These are phyloP conservation scores for Hipparchia sbordonii DNA, from an alignment of 2,888 invertebrate genomes.

Conservation along the genomic window DNA sequence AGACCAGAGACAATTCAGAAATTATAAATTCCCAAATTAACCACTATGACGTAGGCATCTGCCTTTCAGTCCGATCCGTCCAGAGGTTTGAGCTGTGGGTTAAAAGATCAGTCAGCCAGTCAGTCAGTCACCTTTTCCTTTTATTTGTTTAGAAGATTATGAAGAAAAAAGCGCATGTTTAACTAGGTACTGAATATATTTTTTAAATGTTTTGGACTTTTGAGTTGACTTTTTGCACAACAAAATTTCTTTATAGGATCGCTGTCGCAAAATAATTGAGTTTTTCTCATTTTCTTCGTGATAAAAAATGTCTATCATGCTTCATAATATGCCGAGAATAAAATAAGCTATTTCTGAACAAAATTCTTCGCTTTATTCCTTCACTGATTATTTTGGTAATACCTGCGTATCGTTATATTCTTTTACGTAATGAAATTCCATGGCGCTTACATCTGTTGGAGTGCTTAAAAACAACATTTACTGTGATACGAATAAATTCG, in stretches of 20 bases:
- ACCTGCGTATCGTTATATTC: neutral
- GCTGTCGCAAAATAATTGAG: neutral
- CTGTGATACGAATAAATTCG: neutral
- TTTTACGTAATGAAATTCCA: constrained; percentile 15
- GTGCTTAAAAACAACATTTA: neutral
- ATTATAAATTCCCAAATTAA: no score
- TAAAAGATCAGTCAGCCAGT: no score
- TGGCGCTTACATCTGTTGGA: neutral
- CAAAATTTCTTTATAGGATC: neutral
- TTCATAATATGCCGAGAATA: neutral
- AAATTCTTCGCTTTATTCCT: neutral
- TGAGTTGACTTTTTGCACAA: no score
- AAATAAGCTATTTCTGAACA: neutral
- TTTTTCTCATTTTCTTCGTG: neutral
- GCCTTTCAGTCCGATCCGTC: no score
- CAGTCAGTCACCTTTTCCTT: no score
- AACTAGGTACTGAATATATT: no score
- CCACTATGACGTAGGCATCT: no score
- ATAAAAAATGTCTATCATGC: neutral
- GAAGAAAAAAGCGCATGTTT: no score
- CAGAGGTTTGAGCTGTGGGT: no score
- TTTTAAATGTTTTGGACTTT: no score
- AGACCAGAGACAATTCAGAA: no score
- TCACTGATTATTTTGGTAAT: neutral
- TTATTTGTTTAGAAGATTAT: no score